Evolutionary conservation across 2,113 vertebrate species (phyloP).

Genomic region (Tetraodon nigroviridis): DNA sequence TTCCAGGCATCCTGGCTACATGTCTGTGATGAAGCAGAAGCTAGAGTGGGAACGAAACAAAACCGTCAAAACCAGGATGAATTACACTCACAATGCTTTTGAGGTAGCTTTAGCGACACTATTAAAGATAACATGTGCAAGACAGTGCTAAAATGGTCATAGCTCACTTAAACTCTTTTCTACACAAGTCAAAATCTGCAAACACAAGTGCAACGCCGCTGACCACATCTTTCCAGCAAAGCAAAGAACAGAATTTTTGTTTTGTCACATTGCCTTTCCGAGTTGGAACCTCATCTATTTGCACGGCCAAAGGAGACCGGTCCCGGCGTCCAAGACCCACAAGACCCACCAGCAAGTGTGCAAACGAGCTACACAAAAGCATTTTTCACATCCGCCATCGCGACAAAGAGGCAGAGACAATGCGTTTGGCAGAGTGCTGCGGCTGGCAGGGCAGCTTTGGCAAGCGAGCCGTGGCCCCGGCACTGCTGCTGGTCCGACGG

Average conservation of each 20-base stretch:
- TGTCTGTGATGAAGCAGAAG: too few relatives aligned
- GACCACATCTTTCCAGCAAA: not conserved
- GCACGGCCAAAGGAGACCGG: slow-evolving; percentile 2
- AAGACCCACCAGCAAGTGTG: not conserved
- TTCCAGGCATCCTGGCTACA: too few relatives aligned
- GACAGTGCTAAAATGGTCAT: not conserved
- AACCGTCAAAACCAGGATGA: too few relatives aligned
- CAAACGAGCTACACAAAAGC: not conserved
- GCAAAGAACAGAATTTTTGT: not conserved
- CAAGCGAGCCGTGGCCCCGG: slow-evolving; percentile 23
- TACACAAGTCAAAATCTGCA: too few relatives aligned
- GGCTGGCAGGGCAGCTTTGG: slow-evolving; percentile 40
- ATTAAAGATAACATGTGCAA: too few relatives aligned
- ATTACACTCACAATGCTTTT: too few relatives aligned
- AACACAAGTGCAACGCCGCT: too few relatives aligned
- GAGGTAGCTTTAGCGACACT: too few relatives aligned
- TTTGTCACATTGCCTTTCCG: not conserved
- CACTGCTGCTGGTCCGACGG: slow-evolving; percentile 24
- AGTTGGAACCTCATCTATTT: not conserved
- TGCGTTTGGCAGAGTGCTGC: slow-evolving; percentile 8
- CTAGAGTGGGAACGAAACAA: too few relatives aligned
- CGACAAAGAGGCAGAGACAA: slow-evolving; percentile 27
- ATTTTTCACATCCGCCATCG: slow-evolving; percentile 22
- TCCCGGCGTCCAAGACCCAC: not conserved
- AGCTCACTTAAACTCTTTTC: not conserved